Conservation (phyloP, 2,113 vertebrate species). For the Bagarius yarrelli region DNA sequence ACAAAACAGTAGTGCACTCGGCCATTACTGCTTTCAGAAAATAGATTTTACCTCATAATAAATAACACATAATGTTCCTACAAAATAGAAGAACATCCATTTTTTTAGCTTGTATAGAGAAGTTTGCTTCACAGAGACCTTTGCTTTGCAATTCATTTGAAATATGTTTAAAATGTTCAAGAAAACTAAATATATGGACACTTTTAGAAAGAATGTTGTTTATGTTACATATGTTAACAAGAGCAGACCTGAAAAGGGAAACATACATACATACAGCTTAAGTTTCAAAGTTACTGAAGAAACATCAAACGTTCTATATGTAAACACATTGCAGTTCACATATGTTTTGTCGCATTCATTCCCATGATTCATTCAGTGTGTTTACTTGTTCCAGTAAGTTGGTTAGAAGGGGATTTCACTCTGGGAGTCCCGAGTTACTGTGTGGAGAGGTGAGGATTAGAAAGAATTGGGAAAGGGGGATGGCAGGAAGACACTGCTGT, state of each 20-base stretch:
- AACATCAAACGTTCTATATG: background rate
- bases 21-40: background rate
- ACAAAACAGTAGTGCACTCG: conserved; percentile 26
- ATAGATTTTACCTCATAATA: conserved; percentile 18
- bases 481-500: conserved; percentile 54
- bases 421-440: conserved; percentile 15
- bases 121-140: background rate
- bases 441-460: conserved; percentile 14
- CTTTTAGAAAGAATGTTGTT: background rate
- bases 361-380: conserved; percentile 6
- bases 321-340: background rate
- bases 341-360: background rate
- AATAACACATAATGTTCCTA: conserved; percentile 4
- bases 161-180: background rate
- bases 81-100: conserved; percentile 10
- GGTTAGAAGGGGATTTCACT: conserved; percentile 8
- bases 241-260: background rate
- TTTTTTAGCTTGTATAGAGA: background rate
- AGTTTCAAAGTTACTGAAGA: background rate
- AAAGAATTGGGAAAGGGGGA: conserved; percentile 33
- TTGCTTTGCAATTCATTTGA: background rate
- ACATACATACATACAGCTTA: background rate
- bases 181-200: background rate
- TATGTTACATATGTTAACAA: background rate
- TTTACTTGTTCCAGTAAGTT: conserved; percentile 18